These are phyloP conservation scores for Anthonomus grandis DNA, from an alignment of 1,140 invertebrate genomes.

Conservation along the genomic window DNA sequence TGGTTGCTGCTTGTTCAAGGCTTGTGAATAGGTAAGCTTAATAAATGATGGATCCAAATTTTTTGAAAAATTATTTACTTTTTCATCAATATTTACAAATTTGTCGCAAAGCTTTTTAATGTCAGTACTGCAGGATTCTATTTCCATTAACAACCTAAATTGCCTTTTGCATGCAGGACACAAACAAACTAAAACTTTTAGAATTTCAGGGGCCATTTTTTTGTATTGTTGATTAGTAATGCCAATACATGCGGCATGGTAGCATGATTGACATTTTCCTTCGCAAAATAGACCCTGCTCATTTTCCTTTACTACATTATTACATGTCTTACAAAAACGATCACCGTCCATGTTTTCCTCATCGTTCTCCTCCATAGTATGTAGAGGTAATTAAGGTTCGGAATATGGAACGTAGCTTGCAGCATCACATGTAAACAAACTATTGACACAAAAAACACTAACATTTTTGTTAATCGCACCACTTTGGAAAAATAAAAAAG, in stretches of 20 bases:
- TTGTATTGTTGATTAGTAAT: background rate
- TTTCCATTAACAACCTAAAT: background rate
- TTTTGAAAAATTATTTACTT: background rate
- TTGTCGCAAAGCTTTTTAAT: background rate
- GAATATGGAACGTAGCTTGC: too few species aligned
- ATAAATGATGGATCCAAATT: background rate
- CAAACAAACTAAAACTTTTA: background rate
- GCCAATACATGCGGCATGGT: constrained; percentile 1
- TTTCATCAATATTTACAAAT: background rate
- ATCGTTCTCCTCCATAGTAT: too few species aligned
- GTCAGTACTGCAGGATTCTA: background rate
- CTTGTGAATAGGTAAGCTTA: background rate
- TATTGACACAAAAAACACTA: too few species aligned
- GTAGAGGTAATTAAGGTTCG: too few species aligned
- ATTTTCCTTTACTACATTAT: background rate
- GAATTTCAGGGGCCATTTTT: background rate
- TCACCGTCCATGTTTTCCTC: too few species aligned
- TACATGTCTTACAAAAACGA: too few species aligned
- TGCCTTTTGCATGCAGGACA: constrained; percentile 1
- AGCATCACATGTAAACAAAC: too few species aligned
- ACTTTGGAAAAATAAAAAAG: too few species aligned
- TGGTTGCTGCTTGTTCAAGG: background rate
- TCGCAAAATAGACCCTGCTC: too few species aligned
- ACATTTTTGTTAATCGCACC: too few species aligned
- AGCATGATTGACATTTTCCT: background rate